These are phyloP conservation scores for Augiades crinisus DNA, from an alignment of 2,888 invertebrate species.

Conservation along the genomic window DNA sequence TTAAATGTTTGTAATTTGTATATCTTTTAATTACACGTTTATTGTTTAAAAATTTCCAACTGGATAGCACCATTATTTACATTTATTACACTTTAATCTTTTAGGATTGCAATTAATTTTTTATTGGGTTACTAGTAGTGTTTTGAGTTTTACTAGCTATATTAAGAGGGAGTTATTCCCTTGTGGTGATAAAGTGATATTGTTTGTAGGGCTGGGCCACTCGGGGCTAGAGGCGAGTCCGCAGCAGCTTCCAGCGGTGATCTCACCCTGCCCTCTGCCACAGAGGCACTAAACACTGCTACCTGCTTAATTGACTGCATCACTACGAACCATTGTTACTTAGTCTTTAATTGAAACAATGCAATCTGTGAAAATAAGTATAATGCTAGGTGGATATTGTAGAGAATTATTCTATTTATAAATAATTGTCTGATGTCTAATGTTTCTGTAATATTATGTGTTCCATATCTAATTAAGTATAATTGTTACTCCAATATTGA, in stretches of 20 bases:
- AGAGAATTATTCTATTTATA: conserved; percentile 83
- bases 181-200: conserved; percentile 26
- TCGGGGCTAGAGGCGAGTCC: conserved; percentile 84
- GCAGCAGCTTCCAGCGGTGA: conserved; percentile 80
- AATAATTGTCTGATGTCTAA: conserved; percentile 80
- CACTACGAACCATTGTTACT: conserved; percentile 83
- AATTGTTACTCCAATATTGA: conserved; percentile 80
- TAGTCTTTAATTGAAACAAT: conserved; percentile 82
- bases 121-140: conserved; percentile 7
- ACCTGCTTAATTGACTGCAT: conserved; percentile 84
- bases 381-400: conserved; percentile 81
- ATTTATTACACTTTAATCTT: not conserved
- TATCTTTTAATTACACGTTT: not conserved
- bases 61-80: conserved; percentile 12
- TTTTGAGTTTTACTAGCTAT: conserved; percentile 20
- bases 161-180: conserved; percentile 20
- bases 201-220: conserved; percentile 83
- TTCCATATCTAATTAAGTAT: conserved; percentile 83
- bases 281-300: conserved; percentile 78
- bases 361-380: conserved; percentile 86
- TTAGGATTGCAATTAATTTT: not conserved
- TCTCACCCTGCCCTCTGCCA: conserved; percentile 77
- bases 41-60: conserved; percentile 22
- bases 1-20: conserved; percentile 22
- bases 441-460: conserved; percentile 84